A percentile compares a stretch with the other conserved stretches of the same genome.
Conservation (phyloP, 2,888 invertebrate genomes). For the Amphipyra berbera region DNA sequence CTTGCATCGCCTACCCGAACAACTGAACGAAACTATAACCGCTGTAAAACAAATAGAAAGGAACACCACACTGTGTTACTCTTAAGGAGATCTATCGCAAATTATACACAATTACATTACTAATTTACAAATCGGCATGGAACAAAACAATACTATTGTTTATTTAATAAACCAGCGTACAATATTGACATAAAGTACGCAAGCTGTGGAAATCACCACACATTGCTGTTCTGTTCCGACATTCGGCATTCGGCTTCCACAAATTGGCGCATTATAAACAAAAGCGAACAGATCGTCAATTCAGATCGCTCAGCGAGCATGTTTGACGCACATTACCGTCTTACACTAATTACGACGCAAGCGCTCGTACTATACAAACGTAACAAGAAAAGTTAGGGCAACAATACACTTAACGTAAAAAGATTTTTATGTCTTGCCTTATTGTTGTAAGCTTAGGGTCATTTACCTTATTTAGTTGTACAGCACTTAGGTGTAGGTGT, state of each 20-base stretch:
- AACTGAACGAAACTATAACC: too few relatives aligned
- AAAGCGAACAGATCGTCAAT: conserved; percentile 4
- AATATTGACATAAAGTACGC: conserved; percentile 6
- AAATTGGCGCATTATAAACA: conserved; percentile 14
- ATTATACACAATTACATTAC: neutral
- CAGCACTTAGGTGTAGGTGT: too few relatives aligned
- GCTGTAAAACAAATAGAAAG: neutral
- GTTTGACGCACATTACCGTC: conserved; percentile 7
- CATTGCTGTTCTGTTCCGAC: conserved; percentile 4
- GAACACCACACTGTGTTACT: neutral
- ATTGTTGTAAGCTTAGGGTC: too few relatives aligned
- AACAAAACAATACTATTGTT: conserved; percentile 20
- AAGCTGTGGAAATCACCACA: neutral
- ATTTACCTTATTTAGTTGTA: too few relatives aligned
- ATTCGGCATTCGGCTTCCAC: conserved; percentile 1
- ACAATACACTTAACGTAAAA: too few relatives aligned
- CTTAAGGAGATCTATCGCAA: neutral
- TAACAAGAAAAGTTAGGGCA: too few relatives aligned
- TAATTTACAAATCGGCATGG: conserved; percentile 9
- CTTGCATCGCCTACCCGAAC: too few relatives aligned
- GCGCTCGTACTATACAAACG: neutral
- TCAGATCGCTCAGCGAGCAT: conserved; percentile 5
- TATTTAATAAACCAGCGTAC: conserved; percentile 6
- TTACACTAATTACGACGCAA: neutral
- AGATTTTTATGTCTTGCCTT: too few relatives aligned